These are phyloP conservation scores for Ictidomys tridecemlineatus DNA, from an alignment of 2,113 vertebrate genomes.

Conservation along the genomic window DNA sequence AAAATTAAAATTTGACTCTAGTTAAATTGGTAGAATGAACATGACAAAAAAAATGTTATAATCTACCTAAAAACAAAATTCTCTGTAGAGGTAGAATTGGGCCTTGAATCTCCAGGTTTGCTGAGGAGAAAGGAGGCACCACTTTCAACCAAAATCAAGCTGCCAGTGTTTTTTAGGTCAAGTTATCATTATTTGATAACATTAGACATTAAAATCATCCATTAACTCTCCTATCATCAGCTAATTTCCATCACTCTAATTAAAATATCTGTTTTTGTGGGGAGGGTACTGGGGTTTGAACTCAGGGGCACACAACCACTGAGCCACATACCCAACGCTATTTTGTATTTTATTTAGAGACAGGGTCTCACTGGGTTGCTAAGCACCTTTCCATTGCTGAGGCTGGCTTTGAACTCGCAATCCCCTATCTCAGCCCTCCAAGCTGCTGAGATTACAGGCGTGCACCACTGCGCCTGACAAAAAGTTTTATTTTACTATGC, in stretches of 20 bases:
- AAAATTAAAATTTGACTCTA: neutral
- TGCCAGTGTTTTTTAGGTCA: neutral
- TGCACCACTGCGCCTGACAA: too few species aligned
- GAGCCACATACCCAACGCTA: too few species aligned
- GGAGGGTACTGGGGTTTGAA: too few species aligned
- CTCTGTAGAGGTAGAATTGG: neutral
- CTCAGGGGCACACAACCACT: too few species aligned
- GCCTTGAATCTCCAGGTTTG: neutral
- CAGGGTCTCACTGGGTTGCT: too few species aligned
- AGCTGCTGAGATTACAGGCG: too few species aligned
- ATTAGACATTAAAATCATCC: neutral
- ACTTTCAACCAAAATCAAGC: neutral
- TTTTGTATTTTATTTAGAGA: too few species aligned
- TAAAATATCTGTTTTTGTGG: neutral
- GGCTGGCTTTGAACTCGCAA: too few species aligned
- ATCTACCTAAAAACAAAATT: neutral
- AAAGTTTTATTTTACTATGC: neutral
- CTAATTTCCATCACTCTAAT: neutral
- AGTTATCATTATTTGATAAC: neutral
- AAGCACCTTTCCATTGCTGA: too few species aligned
- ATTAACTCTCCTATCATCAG: neutral
- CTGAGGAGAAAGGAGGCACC: neutral
- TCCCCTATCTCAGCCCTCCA: too few species aligned
- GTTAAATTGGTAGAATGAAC: neutral
- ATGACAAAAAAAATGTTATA: neutral